These are phyloP conservation scores for Phalanger gymnotis DNA, from an alignment of 2,797 vertebrate species.

Conservation along the genomic window DNA sequence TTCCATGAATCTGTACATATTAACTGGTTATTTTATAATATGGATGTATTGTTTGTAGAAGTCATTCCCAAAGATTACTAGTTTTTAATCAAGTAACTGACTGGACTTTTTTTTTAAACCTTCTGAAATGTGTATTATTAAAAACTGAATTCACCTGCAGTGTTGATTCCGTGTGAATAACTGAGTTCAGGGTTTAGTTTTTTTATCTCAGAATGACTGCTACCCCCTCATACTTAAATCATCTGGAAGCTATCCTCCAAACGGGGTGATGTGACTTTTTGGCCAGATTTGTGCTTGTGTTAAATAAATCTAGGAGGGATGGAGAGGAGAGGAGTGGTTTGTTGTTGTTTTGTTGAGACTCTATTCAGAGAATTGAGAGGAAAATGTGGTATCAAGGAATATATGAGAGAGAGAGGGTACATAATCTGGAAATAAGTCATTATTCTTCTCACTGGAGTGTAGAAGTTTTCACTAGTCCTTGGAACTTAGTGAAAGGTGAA, in stretches of 20 bases:
- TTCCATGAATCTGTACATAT: constrained; percentile 9
- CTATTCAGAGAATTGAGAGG: constrained; percentile 1
- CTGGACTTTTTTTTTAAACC: neutral
- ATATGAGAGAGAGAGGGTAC: neutral
- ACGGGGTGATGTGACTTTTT: neutral
- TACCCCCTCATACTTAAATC: neutral
- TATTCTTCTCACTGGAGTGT: neutral
- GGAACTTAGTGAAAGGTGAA: neutral
- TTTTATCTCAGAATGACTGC: neutral
- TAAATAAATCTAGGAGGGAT: neutral
- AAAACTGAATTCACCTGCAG: neutral
- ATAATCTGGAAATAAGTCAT: neutral
- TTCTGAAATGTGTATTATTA: constrained; percentile 27
- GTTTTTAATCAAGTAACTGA: neutral
- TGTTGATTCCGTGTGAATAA: constrained; percentile 19
- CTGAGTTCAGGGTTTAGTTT: constrained; percentile 29
- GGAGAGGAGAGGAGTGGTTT: no score
- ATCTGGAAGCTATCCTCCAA: neutral
- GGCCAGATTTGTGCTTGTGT: neutral
- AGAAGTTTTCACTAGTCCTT: neutral
- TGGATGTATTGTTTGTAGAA: constrained; percentile 27
- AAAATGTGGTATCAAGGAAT: neutral
- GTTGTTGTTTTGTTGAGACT: neutral
- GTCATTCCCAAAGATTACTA: neutral
- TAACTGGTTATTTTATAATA: constrained; percentile 51